phyloP scores from a whole-genome alignment of 2,888 invertebrate genomes.

The Macaria liturata region DNA sequence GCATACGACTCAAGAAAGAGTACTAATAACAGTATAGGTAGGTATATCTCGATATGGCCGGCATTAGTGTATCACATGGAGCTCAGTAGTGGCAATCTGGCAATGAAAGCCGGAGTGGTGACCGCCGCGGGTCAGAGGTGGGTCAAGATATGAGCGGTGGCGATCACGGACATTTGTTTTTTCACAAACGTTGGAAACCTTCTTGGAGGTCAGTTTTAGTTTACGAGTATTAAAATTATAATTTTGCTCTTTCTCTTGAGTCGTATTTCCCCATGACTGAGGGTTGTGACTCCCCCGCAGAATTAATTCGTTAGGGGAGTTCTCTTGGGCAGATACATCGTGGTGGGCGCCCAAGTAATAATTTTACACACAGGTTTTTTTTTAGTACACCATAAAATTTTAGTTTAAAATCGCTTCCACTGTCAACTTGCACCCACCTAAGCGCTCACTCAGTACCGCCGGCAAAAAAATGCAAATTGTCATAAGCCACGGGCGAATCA shows the following conservation, averaged over 20 bases:
- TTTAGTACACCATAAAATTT: too few species aligned
- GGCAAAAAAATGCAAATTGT: conserved; percentile 83
- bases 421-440: conserved; percentile 18
- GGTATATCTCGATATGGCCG: conserved; percentile 12
- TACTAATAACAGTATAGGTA: background rate
- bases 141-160: conserved; percentile 18
- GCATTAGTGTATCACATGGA: conserved; percentile 14
- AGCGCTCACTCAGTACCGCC: conserved; percentile 55
- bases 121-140: conserved; percentile 29
- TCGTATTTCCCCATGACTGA: too few species aligned
- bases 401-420: conserved; percentile 8
- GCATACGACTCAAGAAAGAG: too few species aligned
- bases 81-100: conserved; percentile 25
- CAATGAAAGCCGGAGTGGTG: conserved; percentile 27
- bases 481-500: conserved; percentile 83
- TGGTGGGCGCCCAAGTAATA: too few species aligned
- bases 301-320: too few species aligned
- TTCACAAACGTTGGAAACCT: too few species aligned
- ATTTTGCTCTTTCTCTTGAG: too few species aligned
- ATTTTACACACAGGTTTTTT: too few species aligned
- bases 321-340: too few species aligned
- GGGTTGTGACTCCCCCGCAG: too few species aligned
- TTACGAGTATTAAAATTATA: too few species aligned
- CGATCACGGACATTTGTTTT: conserved; percentile 1
- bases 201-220: too few species aligned